Evolutionary conservation across 35 echinoderm and acorn worm genomes (phyloP).

Genomic region (Antedon bifida): DNA sequence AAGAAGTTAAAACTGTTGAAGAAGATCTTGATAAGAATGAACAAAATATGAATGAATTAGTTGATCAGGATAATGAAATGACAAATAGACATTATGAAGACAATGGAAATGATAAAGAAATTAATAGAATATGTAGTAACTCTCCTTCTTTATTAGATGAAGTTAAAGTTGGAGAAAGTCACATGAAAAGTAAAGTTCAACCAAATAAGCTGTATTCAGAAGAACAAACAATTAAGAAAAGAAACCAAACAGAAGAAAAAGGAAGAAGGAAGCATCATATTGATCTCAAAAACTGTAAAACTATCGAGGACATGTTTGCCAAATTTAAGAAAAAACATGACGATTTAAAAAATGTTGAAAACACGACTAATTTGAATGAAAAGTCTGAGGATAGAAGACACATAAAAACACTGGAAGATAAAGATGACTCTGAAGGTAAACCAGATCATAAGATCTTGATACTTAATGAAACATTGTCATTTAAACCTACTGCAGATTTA

Average conservation of each 20-base stretch:
- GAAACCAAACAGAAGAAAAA: neutral
- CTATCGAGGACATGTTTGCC: neutral
- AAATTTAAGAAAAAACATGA: neutral
- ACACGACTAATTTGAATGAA: neutral
- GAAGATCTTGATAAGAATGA: neutral
- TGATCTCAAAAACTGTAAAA: neutral
- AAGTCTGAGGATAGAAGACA: neutral
- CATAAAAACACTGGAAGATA: neutral
- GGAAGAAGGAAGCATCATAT: neutral
- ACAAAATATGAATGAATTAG: neutral
- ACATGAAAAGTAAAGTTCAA: neutral
- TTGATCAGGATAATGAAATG: neutral
- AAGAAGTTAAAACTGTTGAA: neutral
- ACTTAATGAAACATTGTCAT: neutral
- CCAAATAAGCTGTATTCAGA: neutral
- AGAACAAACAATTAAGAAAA: neutral
- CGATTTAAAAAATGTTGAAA: neutral
- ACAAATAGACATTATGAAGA: too few relatives aligned
- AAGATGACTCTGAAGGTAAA: neutral
- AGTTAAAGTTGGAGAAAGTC: too few relatives aligned
- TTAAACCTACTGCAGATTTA: neutral
- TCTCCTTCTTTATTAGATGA: too few relatives aligned
- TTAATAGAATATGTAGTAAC: neutral
- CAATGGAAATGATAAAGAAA: neutral
- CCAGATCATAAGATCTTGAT: neutral